Conservation (phyloP, 2,888 invertebrate species). For the Octonoba sinensis region DNA sequence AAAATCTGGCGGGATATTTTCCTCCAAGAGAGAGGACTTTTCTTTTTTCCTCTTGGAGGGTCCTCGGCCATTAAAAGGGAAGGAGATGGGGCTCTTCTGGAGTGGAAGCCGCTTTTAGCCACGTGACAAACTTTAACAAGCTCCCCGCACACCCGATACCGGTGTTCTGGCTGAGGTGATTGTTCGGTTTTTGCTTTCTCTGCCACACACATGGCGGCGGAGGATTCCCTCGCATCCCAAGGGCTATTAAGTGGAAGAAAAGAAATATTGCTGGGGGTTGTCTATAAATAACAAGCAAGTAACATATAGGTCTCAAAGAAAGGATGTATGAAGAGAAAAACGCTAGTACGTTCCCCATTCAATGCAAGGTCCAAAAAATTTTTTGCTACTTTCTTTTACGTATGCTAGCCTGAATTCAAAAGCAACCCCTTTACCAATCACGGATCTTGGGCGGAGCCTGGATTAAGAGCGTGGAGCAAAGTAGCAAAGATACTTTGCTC, state of each 20-base stretch:
- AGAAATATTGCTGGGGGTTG: slow-evolving; percentile 16
- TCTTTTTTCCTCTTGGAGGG: no score
- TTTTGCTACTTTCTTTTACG: no score
- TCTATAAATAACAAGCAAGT: neutral
- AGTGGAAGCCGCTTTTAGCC: slow-evolving; percentile 44
- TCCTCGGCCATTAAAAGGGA: neutral
- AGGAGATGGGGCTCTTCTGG: slow-evolving; percentile 13
- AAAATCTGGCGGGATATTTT: slow-evolving; percentile 1
- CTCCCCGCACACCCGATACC: slow-evolving; percentile 31
- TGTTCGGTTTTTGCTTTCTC: slow-evolving; percentile 17
- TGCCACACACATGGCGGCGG: slow-evolving; percentile 3
- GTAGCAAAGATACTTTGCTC: no score
- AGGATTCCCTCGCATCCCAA: slow-evolving; percentile 30
- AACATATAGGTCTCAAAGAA: no score
- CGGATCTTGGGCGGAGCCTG: no score
- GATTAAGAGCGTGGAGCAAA: no score
- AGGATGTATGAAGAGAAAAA: no score
- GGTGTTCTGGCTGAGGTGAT: slow-evolving; percentile 20
- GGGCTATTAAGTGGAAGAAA: slow-evolving; percentile 38
- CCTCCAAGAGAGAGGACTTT: no score
- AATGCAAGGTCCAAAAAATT: no score
- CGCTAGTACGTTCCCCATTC: no score
- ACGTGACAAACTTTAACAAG: slow-evolving; percentile 53
- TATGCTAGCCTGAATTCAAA: no score
- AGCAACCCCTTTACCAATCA: no score